phyloP scores from a whole-genome alignment of 1,140 invertebrate species.

The Teleopsis dalmanni region DNA sequence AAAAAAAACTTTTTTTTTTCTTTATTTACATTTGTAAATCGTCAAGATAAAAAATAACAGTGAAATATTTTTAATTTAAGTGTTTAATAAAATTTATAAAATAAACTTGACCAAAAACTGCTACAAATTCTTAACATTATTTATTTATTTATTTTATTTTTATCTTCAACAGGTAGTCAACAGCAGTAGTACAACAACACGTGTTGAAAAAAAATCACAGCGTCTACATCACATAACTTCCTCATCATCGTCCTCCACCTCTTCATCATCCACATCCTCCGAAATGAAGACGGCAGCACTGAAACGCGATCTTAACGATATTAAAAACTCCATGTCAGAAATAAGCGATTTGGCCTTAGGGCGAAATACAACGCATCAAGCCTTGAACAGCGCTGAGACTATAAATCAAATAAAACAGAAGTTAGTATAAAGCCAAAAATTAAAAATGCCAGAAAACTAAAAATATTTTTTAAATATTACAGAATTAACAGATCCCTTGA shows the following conservation, averaged over 20 bases:
- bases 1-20: too few species aligned
- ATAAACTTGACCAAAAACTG: too few species aligned
- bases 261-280: conserved; percentile 48
- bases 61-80: too few species aligned
- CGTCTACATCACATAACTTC: conserved; percentile 46
- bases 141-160: neutral
- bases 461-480: conserved; percentile 4
- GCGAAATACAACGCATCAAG: conserved; percentile 23
- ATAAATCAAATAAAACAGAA: conserved; percentile 48
- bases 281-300: conserved; percentile 62
- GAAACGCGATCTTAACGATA: conserved; percentile 65
- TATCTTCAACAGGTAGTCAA: conserved; percentile 34
- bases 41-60: too few species aligned
- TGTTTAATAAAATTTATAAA: too few species aligned
- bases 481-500: conserved; percentile 58
- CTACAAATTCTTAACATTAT: too few species aligned
- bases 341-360: conserved; percentile 54
- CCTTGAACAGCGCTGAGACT: conserved; percentile 48
- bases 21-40: too few species aligned
- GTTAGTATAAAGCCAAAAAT: conserved; percentile 26
- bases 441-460: neutral
- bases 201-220: conserved; percentile 51
- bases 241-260: conserved; percentile 47
- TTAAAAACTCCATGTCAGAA: conserved; percentile 69
- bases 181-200: conserved; percentile 46